A percentile compares a stretch with the other conserved stretches of the same genome.
Conservation (phyloP, 2,113 vertebrate genomes). For the Oncorhynchus masou region DNA sequence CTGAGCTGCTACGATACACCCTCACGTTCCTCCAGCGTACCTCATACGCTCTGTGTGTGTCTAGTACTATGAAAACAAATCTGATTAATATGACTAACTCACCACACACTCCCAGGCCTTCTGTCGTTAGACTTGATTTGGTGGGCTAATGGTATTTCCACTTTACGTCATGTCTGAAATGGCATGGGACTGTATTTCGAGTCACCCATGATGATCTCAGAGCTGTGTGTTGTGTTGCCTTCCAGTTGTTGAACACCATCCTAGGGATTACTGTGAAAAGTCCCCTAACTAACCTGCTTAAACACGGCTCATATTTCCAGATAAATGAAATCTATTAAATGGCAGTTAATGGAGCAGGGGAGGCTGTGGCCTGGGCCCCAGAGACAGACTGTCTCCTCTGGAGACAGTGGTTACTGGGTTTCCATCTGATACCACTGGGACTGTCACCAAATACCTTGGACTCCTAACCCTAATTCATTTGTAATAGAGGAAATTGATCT, state of each 20-base stretch:
- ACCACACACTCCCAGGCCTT: constrained; percentile 21
- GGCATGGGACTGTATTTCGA: constrained; percentile 34
- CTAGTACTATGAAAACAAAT: constrained; percentile 56
- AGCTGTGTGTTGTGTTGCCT: constrained; percentile 12
- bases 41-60: constrained; percentile 45
- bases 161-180: neutral
- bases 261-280: constrained; percentile 45
- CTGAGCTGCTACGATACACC: constrained; percentile 56
- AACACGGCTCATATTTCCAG: constrained; percentile 19
- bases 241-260: constrained; percentile 16
- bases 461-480: neutral
- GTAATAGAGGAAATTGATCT: too few relatives aligned
- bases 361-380: constrained; percentile 14
- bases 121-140: neutral
- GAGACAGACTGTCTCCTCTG: neutral
- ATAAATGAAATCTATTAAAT: constrained; percentile 53
- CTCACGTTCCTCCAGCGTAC: constrained; percentile 57
- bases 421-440: neutral
- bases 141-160: constrained; percentile 17
- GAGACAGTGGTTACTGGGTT: neutral
- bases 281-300: constrained; percentile 3
- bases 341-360: constrained; percentile 29
- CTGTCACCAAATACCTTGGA: neutral
- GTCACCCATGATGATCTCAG: constrained; percentile 28
- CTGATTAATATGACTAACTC: constrained; percentile 61